phyloP scores from a whole-genome alignment of 2,797 vertebrate species.

The Chelon auratus region DNA sequence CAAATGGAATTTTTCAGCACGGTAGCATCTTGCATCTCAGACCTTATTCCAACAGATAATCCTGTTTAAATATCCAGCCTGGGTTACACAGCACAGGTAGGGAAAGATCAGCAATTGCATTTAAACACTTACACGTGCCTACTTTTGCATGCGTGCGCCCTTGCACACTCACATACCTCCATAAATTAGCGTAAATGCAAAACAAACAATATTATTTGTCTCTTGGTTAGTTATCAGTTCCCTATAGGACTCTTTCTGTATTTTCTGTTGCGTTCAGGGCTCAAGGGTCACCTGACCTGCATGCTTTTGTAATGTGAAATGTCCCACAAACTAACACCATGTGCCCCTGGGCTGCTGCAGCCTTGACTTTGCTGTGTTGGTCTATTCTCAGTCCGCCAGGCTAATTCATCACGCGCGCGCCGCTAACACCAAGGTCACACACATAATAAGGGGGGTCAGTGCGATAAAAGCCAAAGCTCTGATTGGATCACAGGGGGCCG shows the following conservation, averaged over 20 bases:
- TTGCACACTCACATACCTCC: conserved; percentile 16
- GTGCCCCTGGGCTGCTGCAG: conserved; percentile 47
- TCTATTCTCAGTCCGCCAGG: conserved; percentile 57
- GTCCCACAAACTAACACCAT: conserved; percentile 29
- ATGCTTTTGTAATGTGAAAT: conserved; percentile 34
- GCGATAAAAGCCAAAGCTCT: conserved; percentile 70
- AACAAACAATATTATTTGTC: conserved; percentile 34
- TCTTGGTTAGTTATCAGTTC: conserved; percentile 16
- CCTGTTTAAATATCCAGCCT: conserved; percentile 85
- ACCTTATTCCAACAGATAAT: conserved; percentile 85
- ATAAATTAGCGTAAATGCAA: conserved; percentile 4
- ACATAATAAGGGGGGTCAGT: conserved; percentile 73
- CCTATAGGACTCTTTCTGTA: neutral
- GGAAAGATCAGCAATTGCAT: conserved; percentile 58
- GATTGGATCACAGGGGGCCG: conserved; percentile 68
- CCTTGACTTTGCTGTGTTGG: conserved; percentile 67
- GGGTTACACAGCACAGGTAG: conserved; percentile 78
- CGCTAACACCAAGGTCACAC: conserved; percentile 65
- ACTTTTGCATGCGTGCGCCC: conserved; percentile 17
- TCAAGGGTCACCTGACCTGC: conserved; percentile 41
- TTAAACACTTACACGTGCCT: conserved; percentile 38
- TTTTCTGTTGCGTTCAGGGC: conserved; percentile 39
- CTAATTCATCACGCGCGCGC: conserved; percentile 77
- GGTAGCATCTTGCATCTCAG: conserved; percentile 83
- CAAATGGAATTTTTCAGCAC: conserved; percentile 89